Evolutionary conservation across 2,888 invertebrate genomes (phyloP), one percentile per base, ranked within the genome.

Genomic region (Hyposoter didymator): DNA sequence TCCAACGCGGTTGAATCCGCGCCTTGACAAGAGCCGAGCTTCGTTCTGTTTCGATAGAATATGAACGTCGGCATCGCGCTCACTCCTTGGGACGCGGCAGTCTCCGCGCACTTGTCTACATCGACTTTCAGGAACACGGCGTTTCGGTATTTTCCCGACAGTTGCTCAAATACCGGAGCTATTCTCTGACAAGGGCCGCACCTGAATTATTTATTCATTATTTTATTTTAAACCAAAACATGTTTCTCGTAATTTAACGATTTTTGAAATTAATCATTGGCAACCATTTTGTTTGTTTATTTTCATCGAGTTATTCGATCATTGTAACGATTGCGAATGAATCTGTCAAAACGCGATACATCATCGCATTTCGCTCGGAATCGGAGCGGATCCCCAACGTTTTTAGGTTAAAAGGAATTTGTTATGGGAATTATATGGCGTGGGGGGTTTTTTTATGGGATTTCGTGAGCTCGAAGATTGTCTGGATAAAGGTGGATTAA

Each of bases 61-160:
- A 99, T 96, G 92, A 99, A 99, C 0, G 99, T 99, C 35, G 99
- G 99, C 99, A 99, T 99, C 0, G 99, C 98, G 81, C 97, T 97
- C 59, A 99, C 97, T 78, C 98, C 98, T 92, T 99, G 97, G 17
- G 96, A 95, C 39, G 97, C 96, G 1, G 99, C 98, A 12, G 98
- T 97, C 89, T 98, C 98, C 89, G 97, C 96, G 91, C 98, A 99
- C 94, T 97, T 96, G 92, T 99, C 99, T 22, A 99, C 99, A 94
- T 99, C 99, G 10, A 99, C 98, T 94, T 99, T 98, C 19, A 99
- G 94, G 92, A 99, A 99, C 19, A 98, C 96, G 17, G 98, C 99
- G 89, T 97, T 96, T 0, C 97, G 96, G 94, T 98, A 99, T 94
- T 98, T 98, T 10, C 95, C 95, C 28, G 99, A 97, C 55, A 99